Evolutionary conservation across 2,113 vertebrate species (phyloP).

Genomic region (Calonectris borealis): DNA sequence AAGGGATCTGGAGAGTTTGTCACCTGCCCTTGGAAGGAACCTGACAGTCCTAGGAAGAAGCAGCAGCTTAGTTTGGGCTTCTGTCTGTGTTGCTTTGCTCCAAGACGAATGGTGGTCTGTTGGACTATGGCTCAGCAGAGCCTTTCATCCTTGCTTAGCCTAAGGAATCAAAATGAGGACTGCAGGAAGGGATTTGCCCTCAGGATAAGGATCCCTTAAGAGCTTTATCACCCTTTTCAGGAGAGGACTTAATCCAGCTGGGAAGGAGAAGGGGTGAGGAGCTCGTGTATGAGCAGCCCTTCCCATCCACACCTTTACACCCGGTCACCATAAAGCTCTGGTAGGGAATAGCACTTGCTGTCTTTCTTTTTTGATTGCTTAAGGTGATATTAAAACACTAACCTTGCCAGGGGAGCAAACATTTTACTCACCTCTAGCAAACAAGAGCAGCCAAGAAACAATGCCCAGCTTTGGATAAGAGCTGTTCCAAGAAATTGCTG

Average conservation of each 20-base stretch:
- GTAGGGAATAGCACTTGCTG: neutral
- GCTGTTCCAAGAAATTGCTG: neutral
- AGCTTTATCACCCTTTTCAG: neutral
- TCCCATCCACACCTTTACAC: neutral
- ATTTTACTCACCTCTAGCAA: neutral
- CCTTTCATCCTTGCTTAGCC: neutral
- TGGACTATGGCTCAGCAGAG: neutral
- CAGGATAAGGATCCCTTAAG: neutral
- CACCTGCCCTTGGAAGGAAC: neutral
- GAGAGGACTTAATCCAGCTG: neutral
- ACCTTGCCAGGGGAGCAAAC: neutral
- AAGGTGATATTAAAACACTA: neutral
- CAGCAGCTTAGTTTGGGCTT: neutral
- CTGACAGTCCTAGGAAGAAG: neutral
- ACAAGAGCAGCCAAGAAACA: neutral
- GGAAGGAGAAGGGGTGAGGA: neutral
- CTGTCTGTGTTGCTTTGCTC: neutral
- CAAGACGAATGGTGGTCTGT: neutral
- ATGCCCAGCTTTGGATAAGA: neutral
- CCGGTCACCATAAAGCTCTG: neutral
- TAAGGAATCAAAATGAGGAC: neutral
- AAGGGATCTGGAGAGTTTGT: neutral
- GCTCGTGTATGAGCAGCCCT: neutral
- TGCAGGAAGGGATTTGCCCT: neutral
- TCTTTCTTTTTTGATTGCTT: neutral